Percentiles rank a stretch among this genome's conserved stretches.
phyloP scores from a whole-genome alignment of 2,113 vertebrate species.

The Reinhardtius hippoglossoides region DNA sequence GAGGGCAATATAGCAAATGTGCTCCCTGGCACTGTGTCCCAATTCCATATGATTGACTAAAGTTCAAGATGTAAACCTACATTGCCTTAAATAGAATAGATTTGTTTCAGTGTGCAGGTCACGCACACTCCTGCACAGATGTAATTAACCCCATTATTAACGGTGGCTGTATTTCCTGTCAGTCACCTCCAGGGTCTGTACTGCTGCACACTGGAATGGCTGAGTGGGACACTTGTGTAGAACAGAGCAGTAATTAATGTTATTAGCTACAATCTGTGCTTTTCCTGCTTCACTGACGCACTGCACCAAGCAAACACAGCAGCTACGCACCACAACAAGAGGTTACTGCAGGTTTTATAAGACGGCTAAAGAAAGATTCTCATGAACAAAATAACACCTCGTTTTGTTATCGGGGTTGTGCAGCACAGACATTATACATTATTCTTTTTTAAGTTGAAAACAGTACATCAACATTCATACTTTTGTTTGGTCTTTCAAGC shows the following conservation, averaged over 20 bases:
- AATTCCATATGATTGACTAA: not conserved
- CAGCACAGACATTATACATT: not conserved
- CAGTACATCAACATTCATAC: too few species aligned
- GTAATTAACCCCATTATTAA: conserved; percentile 7
- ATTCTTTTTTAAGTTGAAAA: not conserved
- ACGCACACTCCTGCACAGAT: not conserved
- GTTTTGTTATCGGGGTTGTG: not conserved
- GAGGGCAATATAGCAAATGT: conserved; percentile 25
- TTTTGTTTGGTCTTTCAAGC: not conserved
- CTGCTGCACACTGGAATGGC: not conserved
- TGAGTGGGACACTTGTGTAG: not conserved
- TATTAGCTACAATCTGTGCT: conserved; percentile 21
- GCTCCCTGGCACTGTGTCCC: not conserved
- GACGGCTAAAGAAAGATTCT: not conserved
- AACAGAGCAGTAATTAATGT: conserved; percentile 20
- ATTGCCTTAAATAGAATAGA: not conserved
- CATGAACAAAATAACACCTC: not conserved
- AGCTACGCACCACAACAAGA: not conserved
- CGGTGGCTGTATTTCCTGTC: not conserved
- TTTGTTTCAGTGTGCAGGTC: not conserved
- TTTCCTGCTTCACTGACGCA: not conserved
- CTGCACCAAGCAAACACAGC: not conserved
- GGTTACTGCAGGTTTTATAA: not conserved
- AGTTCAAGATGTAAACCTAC: not conserved
- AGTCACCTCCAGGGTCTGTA: not conserved